Base-by-base conservation (phyloP, 2,888 invertebrate genomes). In the Eupsilia transversa region DNA sequence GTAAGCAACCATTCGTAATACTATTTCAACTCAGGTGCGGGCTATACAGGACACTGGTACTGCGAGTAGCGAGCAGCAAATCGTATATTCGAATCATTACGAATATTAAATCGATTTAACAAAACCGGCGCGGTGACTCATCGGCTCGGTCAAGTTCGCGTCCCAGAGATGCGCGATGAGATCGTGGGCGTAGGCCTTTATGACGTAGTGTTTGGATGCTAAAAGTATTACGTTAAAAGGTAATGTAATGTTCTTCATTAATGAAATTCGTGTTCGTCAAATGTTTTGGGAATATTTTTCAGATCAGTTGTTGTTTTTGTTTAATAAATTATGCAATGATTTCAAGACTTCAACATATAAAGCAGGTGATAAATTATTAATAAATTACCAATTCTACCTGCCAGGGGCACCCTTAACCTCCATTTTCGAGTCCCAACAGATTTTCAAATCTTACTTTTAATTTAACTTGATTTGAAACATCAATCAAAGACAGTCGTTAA, bases 91-190 rank as follows among this genome's bases (percentile, higher is more conserved):
- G 54, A 23, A 73, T 79, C 78, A 81, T 86, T 81, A 77, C 71
- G 75, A 74, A 63, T 86, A 81, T 80, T 66, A 69, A 88, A 84
- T 88, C 83, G 85, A 86, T 87, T 82, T 72, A 71, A 70, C 72
- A 70, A 78, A 81, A 84, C 76, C 71, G 83, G 74, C 73, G 65
- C 77, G 66, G 64, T 91, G 91, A 91, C 81, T 91, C 91, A 91
- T 79, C 61, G 72, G 57, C 65, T 41, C 89, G 92, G 91, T 92
- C 91, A 91, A 92, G 91, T 90, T 92, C 90, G 85, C 82, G 87
- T 83, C 85, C 86, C 78, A 74, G 80, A 81, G 86, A 84, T 74
- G 71, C 72, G 80, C 41, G 84, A 33, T 43, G 85, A 63, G 67
- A 72, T 79, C 61, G 86, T 83, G 80, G 83, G 86, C 78, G 86